These are phyloP conservation scores for Clitarchus hookeri DNA, from an alignment of 2,888 invertebrate genomes.

Conservation along the genomic window DNA sequence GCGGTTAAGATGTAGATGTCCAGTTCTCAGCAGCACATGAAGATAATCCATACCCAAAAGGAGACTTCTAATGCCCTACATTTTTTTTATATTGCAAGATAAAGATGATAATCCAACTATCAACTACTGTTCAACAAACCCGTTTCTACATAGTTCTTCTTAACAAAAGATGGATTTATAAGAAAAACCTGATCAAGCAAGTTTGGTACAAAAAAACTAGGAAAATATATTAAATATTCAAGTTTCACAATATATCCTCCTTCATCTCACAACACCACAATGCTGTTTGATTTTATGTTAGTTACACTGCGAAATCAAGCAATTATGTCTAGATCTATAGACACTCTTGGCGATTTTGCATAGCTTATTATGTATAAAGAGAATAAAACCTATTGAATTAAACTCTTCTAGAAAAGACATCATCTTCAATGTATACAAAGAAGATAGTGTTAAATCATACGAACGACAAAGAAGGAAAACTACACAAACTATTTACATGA, in stretches of 20 bases:
- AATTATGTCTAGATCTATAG: background rate
- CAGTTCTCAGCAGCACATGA: conserved; percentile 9
- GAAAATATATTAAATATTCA: no score
- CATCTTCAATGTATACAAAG: no score
- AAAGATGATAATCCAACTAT: background rate
- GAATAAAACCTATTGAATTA: no score
- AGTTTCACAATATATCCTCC: background rate
- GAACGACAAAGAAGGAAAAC: background rate
- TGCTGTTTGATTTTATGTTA: conserved; percentile 11
- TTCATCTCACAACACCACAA: background rate
- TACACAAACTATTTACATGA: background rate
- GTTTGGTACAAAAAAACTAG: background rate
- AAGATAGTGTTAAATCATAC: background rate
- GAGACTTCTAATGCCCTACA: background rate
- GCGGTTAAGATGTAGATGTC: background rate
- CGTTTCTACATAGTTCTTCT: background rate
- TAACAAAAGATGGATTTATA: background rate
- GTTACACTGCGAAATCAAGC: background rate
- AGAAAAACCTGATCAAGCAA: conserved; percentile 10
- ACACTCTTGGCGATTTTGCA: no score
- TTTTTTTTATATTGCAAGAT: background rate
- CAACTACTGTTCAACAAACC: no score
- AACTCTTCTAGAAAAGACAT: no score
- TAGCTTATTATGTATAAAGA: no score
- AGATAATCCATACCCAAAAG: conserved; percentile 1